Conservation (phyloP, 1,140 invertebrate species). For the Himalopsyche phryganea region DNA sequence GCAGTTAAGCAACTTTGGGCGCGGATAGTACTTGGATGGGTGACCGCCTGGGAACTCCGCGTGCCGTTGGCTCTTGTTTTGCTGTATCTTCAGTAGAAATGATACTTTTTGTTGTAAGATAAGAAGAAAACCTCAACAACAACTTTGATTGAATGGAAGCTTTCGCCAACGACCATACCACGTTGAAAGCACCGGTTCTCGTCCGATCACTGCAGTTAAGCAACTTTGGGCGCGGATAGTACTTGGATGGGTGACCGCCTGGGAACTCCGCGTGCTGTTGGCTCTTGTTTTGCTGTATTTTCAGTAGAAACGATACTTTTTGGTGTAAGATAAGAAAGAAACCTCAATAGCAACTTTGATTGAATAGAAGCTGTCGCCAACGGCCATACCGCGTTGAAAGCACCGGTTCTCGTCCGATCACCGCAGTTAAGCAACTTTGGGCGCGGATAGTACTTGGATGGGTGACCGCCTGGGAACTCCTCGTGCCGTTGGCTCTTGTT, state of each 20-base stretch:
- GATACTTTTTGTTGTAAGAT: too few species aligned
- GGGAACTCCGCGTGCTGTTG: constrained; percentile 34
- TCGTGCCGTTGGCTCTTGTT: constrained; percentile 31
- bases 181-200: constrained; percentile 34
- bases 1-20: constrained; percentile 25
- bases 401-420: constrained; percentile 33
- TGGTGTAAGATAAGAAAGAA: too few species aligned
- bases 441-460: constrained; percentile 32
- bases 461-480: constrained; percentile 33
- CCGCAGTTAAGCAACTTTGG: constrained; percentile 31
- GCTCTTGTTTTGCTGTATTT: too few species aligned
- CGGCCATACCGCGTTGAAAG: constrained; percentile 29
- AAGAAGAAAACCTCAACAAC: too few species aligned
- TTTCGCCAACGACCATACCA: constrained; percentile 33
- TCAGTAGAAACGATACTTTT: too few species aligned
- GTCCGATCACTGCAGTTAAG: constrained; percentile 35
- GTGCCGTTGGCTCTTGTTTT: constrained; percentile 16
- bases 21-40: constrained; percentile 25
- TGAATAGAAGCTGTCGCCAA: too few species aligned
- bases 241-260: constrained; percentile 35
- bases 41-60: constrained; percentile 26
- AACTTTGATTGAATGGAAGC: too few species aligned
- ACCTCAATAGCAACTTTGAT: too few species aligned
- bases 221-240: constrained; percentile 33
- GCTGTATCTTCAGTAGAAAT: too few species aligned